phyloP scores from a whole-genome alignment of 2,888 invertebrate genomes.

The Lasioglossum morio region DNA sequence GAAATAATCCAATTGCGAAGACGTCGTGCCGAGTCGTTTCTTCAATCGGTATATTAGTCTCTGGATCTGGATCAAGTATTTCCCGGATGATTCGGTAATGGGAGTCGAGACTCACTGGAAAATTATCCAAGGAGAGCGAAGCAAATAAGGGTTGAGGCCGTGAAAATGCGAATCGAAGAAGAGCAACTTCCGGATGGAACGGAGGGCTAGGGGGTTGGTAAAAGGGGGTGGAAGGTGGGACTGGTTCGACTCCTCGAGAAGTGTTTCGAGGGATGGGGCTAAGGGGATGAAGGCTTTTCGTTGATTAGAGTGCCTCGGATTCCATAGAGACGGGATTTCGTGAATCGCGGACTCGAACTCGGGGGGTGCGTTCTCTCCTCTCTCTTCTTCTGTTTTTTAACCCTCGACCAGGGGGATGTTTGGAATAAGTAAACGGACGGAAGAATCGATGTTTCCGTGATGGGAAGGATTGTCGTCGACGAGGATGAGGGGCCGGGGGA shows the following conservation, averaged over 20 bases:
- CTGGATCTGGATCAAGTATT: conserved; percentile 21
- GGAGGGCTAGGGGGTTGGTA: not conserved
- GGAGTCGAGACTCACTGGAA: not conserved
- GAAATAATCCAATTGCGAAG: not conserved
- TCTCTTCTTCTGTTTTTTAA: not conserved
- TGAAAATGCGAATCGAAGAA: conserved; percentile 17
- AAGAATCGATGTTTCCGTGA: conserved; percentile 10
- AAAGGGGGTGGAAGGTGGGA: not conserved
- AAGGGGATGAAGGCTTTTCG: not conserved
- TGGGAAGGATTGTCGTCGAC: conserved; percentile 8
- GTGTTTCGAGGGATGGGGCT: not conserved
- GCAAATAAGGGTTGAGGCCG: conserved; percentile 17
- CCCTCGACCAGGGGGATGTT: not conserved
- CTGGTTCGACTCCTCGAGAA: not conserved
- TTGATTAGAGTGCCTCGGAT: conserved; percentile 22
- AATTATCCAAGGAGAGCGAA: conserved; percentile 8
- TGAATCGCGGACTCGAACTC: not conserved
- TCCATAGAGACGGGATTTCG: conserved; percentile 1
- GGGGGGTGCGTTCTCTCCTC: not conserved
- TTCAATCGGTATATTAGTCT: conserved; percentile 4
- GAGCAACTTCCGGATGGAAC: not conserved
- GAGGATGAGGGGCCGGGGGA: not conserved
- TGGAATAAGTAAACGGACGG: not conserved
- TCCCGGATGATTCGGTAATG: not conserved
- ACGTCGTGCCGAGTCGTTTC: not conserved